Evolutionary conservation across 64 coral and sea anemone species (phyloP), one percentile per base, ranked within the genome.

Genomic region (Pachyseris speciosa): DNA sequence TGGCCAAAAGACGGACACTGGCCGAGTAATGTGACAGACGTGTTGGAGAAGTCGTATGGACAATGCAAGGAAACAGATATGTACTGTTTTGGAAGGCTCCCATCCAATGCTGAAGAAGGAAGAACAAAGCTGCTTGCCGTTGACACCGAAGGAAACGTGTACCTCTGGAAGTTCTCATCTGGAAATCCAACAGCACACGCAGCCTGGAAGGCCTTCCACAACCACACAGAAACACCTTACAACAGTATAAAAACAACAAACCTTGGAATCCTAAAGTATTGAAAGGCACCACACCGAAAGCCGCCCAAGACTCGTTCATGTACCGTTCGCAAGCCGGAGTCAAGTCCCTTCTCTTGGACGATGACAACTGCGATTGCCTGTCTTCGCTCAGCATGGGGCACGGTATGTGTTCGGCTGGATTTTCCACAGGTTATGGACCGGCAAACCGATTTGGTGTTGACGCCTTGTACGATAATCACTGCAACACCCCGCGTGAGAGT

Each of bases 171-270:
- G 37, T 94, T 94, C 61, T 89, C 57, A 4, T 90, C 87, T 42
- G 59, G 4, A 20, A 94, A 90, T 49, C 92, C 92, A 59, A 94
- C 92, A 76, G 92, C 92, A 9, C 92, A 94, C 57, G 92, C 92
- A 15, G 77, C 51, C 1, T 94, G 92, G 92, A 51, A 63, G 57
- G 92, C 92, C 50, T 89, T 94, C 53, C 92, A 94, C 37, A 57
- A 85, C 27, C 92, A 94, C 59, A 15, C 17, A 24, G 85, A 89
- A 30, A 94, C 92, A 7, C 63, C 64, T 57, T 61, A 25, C 10
- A 38, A 59, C 49, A 80, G 17, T 37, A 67, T 94, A 63, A 8
- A 7, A 90, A 94, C 28, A 90, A 75, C 58, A 58, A 66, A 72
- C 67, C 68, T 19, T 94, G 92, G 92, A 89, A 94, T 50, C 92